Percentiles rank a stretch among this genome's conserved stretches.
Conservation (phyloP, 2,113 vertebrate genomes). For the Calyptomena viridis region DNA sequence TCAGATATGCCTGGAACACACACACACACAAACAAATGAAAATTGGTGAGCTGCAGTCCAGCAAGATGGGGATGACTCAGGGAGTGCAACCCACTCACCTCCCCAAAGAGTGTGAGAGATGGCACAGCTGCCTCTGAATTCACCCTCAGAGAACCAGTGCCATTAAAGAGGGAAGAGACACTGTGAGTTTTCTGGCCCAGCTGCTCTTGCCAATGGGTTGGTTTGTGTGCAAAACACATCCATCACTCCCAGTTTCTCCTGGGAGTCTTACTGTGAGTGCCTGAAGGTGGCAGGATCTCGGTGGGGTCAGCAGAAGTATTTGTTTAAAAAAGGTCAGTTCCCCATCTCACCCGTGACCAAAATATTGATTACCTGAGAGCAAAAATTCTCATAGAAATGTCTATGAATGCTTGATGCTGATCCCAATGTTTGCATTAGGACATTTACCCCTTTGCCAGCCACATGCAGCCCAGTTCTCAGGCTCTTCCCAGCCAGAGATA, state of each 20-base stretch:
- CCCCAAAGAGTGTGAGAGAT: neutral
- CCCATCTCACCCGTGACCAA: neutral
- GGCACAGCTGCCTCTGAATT: constrained; percentile 13
- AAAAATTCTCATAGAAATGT: neutral
- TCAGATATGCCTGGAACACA: neutral
- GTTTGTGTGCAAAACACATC: neutral
- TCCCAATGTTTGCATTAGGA: neutral
- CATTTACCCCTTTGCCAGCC: neutral
- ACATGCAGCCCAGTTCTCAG: neutral
- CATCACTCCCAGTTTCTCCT: neutral
- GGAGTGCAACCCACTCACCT: constrained; percentile 29
- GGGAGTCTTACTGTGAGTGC: neutral
- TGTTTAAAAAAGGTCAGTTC: neutral
- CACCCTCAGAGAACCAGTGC: neutral
- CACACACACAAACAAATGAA: neutral
- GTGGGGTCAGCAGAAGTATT: neutral
- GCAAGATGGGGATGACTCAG: constrained; percentile 23
- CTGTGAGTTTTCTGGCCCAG: neutral
- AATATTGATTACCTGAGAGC: neutral
- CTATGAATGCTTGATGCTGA: rapidly evolving
- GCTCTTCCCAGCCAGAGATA: neutral
- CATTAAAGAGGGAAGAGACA: neutral
- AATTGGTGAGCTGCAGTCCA: constrained; percentile 24
- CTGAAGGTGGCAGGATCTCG: neutral
- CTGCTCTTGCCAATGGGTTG: neutral